These are phyloP conservation scores for Daphoenositta chrysoptera DNA, from an alignment of 2,113 vertebrate genomes.

Conservation along the genomic window DNA sequence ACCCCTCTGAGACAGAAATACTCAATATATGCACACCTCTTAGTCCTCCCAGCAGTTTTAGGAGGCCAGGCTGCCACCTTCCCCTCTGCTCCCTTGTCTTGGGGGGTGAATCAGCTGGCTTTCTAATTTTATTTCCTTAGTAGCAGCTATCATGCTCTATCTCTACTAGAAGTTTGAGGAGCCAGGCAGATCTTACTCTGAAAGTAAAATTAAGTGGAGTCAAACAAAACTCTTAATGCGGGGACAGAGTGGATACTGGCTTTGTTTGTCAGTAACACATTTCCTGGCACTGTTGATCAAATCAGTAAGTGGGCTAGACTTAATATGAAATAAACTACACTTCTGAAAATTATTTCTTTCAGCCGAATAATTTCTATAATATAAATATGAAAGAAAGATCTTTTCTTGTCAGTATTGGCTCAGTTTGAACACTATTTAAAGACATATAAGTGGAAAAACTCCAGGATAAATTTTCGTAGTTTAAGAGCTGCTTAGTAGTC, in stretches of 20 bases:
- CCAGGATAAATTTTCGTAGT: not conserved
- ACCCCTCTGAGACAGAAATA: not conserved
- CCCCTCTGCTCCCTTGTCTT: not conserved
- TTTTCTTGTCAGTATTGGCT: not conserved
- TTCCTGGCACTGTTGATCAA: not conserved
- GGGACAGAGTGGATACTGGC: not conserved
- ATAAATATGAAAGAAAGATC: not conserved
- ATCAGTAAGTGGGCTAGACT: not conserved
- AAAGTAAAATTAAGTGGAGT: not conserved
- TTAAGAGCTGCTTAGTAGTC: not conserved
- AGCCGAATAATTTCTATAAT: not conserved
- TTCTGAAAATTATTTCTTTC: not conserved
- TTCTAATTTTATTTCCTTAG: not conserved
- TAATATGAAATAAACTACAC: not conserved
- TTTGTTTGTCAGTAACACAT: not conserved
- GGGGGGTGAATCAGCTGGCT: rapidly evolving
- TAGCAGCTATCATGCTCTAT: rapidly evolving
- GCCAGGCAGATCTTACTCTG: not conserved
- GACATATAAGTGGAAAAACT: not conserved
- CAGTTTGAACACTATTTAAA: not conserved
- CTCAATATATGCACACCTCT: not conserved
- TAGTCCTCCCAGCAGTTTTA: not conserved
- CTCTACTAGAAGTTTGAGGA: not conserved
- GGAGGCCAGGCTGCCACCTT: not conserved
- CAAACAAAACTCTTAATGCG: not conserved